These are phyloP conservation scores for Thyatira batis DNA, from an alignment of 2,888 invertebrate species.

Conservation along the genomic window DNA sequence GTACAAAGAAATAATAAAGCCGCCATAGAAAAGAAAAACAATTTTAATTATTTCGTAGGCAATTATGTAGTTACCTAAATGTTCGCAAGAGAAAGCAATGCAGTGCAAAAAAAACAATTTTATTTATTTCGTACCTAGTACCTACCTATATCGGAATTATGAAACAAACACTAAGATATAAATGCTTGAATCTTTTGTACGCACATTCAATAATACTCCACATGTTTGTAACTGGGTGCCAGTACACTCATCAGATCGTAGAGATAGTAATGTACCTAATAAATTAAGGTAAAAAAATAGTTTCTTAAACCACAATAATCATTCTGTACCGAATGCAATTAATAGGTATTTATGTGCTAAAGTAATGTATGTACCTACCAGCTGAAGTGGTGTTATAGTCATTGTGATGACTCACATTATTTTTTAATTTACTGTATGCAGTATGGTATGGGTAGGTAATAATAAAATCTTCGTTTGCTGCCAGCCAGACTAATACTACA, in stretches of 20 bases:
- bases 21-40: too few relatives aligned
- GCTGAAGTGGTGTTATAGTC: background rate
- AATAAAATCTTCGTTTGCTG: background rate
- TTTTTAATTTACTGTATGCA: background rate
- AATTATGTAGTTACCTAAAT: too few relatives aligned
- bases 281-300: background rate
- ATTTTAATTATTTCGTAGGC: too few relatives aligned
- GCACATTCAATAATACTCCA: background rate
- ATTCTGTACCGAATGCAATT: background rate
- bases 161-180: too few relatives aligned
- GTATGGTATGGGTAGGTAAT: background rate
- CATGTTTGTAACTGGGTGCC: background rate
- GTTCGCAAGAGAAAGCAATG: too few relatives aligned
- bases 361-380: background rate
- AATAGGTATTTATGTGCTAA: background rate
- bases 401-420: slow-evolving; percentile 2
- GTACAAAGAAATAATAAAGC: too few relatives aligned
- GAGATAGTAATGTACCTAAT: background rate
- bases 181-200: background rate
- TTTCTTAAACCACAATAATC: background rate
- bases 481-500: background rate
- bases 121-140: too few relatives aligned
- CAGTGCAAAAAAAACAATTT: too few relatives aligned
- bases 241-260: background rate
- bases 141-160: too few relatives aligned